Percentiles rank a stretch among this genome's conserved stretches.
These are phyloP conservation scores for Stichodactyla mertensii DNA, from an alignment of 64 coral and sea anemone species.

Conservation along the genomic window DNA sequence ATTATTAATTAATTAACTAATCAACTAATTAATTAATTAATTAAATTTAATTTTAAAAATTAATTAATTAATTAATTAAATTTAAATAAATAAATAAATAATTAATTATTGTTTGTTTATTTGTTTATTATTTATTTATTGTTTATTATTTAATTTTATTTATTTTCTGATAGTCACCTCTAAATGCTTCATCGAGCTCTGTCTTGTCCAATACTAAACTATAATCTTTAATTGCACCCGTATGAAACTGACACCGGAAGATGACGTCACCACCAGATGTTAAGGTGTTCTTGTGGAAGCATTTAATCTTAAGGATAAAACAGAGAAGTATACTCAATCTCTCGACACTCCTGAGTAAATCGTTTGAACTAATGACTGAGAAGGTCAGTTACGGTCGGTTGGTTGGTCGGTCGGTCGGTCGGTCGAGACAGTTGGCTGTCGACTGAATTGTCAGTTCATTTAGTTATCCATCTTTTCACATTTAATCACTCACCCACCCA, in stretches of 20 bases:
- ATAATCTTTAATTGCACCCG: conserved; percentile 72
- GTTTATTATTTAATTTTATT: no score
- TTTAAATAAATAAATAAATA: no score
- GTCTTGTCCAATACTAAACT: conserved; percentile 79
- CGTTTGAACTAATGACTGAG: neutral
- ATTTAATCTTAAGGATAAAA: conserved; percentile 70
- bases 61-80: no score
- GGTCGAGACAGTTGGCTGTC: neutral
- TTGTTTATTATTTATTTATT: no score
- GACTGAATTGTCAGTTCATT: no score
- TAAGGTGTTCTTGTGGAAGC: conserved; percentile 90
- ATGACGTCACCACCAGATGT: conserved; percentile 88
- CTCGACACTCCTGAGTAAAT: no score
- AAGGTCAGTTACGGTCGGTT: neutral
- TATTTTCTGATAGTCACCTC: conserved; percentile 34
- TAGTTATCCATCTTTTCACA: no score
- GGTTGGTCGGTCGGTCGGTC: neutral
- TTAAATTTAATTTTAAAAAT: no score
- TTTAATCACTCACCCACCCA: no score
- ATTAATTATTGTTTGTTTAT: no score
- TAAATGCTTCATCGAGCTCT: conserved; percentile 79
- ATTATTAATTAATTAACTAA: no score
- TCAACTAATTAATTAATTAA: no score
- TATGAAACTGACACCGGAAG: conserved; percentile 93
- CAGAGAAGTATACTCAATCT: neutral